Evolutionary conservation across 1,140 invertebrate genomes (phyloP), one percentile per base, ranked within the genome.

Genomic region (Eueides isabella): DNA sequence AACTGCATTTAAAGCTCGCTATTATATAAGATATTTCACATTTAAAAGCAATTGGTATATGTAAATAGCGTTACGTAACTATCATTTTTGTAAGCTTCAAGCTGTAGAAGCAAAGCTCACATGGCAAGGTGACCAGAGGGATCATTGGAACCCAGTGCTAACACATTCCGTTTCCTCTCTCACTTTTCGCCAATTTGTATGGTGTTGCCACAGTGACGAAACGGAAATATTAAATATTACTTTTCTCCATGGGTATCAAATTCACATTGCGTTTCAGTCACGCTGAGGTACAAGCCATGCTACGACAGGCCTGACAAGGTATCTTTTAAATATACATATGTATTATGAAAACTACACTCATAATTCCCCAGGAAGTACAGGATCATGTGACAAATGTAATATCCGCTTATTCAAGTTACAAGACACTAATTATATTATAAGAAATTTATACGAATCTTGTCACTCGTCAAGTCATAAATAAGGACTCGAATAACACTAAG

Each of bases 351-450:
- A 23, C 19, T 55, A 55, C 48, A 55, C 48, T 55, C 48, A 55
- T 55, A 55, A 55, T 55, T 55, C 48, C 48, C 48, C 48, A 55
- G 48, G 48, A 55, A 55, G 48, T 55, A 12, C 19, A 67, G 73
- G 63, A 30, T 70, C 30, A 31, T 5, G 26, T 70, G 73, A 41
- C 67, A 31, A 31, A 70, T 71, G 41, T 16, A 7, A 55, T 71
- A 61, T 75, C 73, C 67, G 72, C 67, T 74, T 74, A 74, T 63
- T 61, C 63, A 61, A 61, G 33, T 41, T 12, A 30, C 23, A 61
- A 63, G 9, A 41, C n/a, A 41, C 67, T 75, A 75, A 75, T 75
- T 61, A 44, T 6, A 70, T 75, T 71, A 75, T 44, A 65, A 31
- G 31, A 30, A 7, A 29, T 55, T 55, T 19, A 55, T 55, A 19